Evolutionary conservation across 1,140 invertebrate genomes (phyloP).

Genomic region (Zophobas morio): DNA sequence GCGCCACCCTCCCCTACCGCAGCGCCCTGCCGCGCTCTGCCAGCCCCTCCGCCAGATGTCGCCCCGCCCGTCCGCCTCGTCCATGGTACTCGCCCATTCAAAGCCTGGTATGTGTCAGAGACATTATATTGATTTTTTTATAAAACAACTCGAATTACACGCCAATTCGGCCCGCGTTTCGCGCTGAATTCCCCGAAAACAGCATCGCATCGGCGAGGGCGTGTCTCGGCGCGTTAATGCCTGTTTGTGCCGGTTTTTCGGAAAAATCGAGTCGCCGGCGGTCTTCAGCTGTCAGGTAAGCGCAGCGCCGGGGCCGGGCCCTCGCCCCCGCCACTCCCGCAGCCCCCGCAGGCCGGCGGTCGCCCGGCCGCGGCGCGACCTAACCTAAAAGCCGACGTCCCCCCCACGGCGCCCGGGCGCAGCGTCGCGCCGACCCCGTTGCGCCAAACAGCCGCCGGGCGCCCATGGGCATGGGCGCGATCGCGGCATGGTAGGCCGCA

Average conservation of each 20-base stretch:
- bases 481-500: too few relatives aligned
- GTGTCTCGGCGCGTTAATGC: constrained; percentile 17
- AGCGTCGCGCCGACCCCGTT: too few relatives aligned
- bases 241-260: constrained; percentile 31
- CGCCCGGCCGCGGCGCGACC: neutral
- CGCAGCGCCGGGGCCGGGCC: neutral
- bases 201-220: neutral
- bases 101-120: constrained; percentile 36
- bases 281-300: constrained; percentile 26
- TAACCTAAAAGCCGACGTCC: too few relatives aligned
- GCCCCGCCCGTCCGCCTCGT: neutral
- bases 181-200: neutral
- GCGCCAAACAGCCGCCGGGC: too few relatives aligned
- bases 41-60: constrained; percentile 5
- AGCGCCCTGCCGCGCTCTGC: neutral
- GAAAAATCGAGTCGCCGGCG: constrained; percentile 27
- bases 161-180: constrained; percentile 11
- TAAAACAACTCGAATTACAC: constrained; percentile 27
- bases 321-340: neutral
- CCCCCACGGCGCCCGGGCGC: too few relatives aligned
- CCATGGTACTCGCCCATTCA: constrained; percentile 38
- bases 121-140: constrained; percentile 38
- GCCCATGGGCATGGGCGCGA: too few relatives aligned
- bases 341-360: neutral
- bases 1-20: too few relatives aligned